Evolutionary conservation across 2,888 invertebrate species (phyloP).

Genomic region (Melikaiella ostensackeni): DNA sequence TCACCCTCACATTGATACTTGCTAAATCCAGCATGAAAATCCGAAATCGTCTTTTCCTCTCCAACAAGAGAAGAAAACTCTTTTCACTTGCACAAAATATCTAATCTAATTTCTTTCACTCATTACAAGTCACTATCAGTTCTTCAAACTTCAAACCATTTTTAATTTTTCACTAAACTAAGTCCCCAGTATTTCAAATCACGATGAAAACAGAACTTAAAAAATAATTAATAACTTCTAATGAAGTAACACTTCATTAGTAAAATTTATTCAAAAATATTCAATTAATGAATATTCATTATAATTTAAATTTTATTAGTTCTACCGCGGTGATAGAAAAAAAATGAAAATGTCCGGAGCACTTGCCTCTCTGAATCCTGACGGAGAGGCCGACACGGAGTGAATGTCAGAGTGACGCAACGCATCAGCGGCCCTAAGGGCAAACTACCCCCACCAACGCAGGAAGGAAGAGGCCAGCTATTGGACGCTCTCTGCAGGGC

Average conservation of each 20-base stretch:
- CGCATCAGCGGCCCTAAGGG: constrained; percentile 69
- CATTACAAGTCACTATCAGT: not conserved
- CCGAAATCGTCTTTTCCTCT: not conserved
- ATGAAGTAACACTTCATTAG: not conserved
- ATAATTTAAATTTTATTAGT: constrained; percentile 7
- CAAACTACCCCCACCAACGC: constrained; percentile 67
- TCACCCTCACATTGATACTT: constrained; percentile 64
- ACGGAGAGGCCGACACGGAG: constrained; percentile 67
- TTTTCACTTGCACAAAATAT: not conserved
- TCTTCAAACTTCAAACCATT: not conserved
- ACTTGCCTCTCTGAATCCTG: constrained; percentile 59
- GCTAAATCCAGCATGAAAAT: constrained; percentile 61
- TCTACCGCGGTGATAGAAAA: constrained; percentile 22
- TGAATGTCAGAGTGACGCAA: constrained; percentile 76
- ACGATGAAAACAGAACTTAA: not conserved
- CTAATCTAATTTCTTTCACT: not conserved
- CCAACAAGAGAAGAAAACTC: not conserved
- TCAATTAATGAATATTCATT: constrained; percentile 46
- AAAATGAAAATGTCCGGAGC: constrained; percentile 50
- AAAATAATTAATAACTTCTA: not conserved
- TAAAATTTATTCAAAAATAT: constrained; percentile 4
- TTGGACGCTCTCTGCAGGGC: constrained; percentile 59
- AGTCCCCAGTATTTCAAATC: not conserved
- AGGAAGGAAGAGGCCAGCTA: constrained; percentile 49
- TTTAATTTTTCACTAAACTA: not conserved